Base-by-base conservation (phyloP, 2,888 invertebrate species). In the Drosophila testacea region DNA sequence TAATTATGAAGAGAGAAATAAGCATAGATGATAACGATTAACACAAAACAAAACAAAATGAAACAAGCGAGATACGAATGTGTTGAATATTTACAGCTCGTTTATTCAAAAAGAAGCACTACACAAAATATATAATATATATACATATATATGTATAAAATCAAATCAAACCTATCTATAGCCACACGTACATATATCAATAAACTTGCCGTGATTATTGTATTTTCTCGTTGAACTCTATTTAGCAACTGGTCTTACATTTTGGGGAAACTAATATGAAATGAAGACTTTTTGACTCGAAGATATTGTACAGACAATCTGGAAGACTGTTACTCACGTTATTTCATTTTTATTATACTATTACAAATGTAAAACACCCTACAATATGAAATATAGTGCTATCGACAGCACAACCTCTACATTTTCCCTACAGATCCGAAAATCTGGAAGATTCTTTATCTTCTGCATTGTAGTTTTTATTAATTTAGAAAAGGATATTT, bases 31-130 rank as follows among this genome's bases (percentile, higher is more conserved):
- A 82, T 81, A 73, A 76, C 55, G 60, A 75, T 73, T 22, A 22
- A 22, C 22, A 66, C 65, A 66, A 67, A 67, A 69, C 62, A 69
- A 66, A 72, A 61, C 68, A 82, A 65, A 77, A 72, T 68, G n/a
- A n/a, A n/a, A n/a, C 59, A 72, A 44, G 34, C 44, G 44, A 36
- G 28, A 56, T 68, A 74, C 62, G 73, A 88, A 75, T 90, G 86
- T 81, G 86, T 88, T 89, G 88, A 86, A 83, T 84, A 90, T 89
- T 90, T 89, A 89, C 88, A 89, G 78, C 86, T 86, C 86, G 79
- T 89, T 90, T 88, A 84, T 88, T 90, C 88, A 88, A 75, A 74
- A 48, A 38, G 52, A 22, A 52, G 52, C 48, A 50, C 34, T 32
- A 61, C 36, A 71, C 66, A 75, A 80, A 69, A 66, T 73, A 81